A percentile compares a stretch with the other conserved stretches of the same genome.
phyloP scores from a whole-genome alignment of 2,888 invertebrate species.

The Coelopa pilipes region DNA sequence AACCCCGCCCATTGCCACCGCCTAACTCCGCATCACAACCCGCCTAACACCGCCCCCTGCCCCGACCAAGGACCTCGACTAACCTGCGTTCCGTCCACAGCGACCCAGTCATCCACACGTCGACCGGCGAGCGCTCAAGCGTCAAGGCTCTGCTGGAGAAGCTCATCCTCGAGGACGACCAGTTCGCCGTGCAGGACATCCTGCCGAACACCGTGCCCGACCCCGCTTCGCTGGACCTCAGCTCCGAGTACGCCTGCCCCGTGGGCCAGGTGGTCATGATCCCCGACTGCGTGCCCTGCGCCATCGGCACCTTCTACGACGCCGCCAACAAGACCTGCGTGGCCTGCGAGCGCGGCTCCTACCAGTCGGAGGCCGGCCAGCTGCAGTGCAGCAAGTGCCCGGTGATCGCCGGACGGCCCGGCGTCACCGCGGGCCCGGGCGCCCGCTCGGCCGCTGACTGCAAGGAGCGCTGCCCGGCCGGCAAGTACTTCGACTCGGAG shows the following conservation, averaged over 20 bases:
- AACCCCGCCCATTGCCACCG: not conserved
- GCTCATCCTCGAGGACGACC: conserved; percentile 91
- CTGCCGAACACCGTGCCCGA: conserved; percentile 95
- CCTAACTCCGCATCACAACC: not conserved
- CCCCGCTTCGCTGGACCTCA: conserved; percentile 85
- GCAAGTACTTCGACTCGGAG: conserved; percentile 91
- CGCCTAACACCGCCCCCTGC: not conserved
- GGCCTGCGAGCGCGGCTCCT: conserved; percentile 88
- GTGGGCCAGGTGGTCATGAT: conserved; percentile 93
- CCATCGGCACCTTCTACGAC: conserved; percentile 89
- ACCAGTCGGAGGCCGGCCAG: conserved; percentile 93
- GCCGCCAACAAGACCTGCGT: conserved; percentile 80
- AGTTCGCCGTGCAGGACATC: conserved; percentile 92
- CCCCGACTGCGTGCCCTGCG: conserved; percentile 93
- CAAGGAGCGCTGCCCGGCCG: conserved; percentile 93
- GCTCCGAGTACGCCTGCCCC: conserved; percentile 93
- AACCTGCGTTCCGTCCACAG: conserved; percentile 67
- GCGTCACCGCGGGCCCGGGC: conserved; percentile 87
- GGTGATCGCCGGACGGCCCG: conserved; percentile 86
- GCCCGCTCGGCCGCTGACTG: conserved; percentile 90
- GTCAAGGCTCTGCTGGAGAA: conserved; percentile 87
- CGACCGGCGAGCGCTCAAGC: conserved; percentile 86
- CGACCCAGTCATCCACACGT: conserved; percentile 88
- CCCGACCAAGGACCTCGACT: not conserved
- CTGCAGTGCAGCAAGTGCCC: conserved; percentile 90